These are phyloP conservation scores for Atherinomorus stipes DNA, from an alignment of 2,113 vertebrate genomes.

Conservation along the genomic window DNA sequence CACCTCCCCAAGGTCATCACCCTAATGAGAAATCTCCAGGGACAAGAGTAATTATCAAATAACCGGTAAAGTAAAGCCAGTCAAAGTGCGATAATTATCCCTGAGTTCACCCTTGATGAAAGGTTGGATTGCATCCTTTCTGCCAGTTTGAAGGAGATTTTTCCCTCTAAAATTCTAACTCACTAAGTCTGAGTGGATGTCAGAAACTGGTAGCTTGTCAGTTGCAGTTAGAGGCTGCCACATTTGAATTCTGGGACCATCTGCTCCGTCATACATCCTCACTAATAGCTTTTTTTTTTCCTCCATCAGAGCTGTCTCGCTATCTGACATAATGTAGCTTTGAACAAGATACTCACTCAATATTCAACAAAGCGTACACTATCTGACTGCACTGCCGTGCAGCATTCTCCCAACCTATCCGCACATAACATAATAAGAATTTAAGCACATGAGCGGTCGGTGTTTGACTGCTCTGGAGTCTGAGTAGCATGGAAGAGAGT, in stretches of 20 bases:
- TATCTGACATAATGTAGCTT: conserved; percentile 64
- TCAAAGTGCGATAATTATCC: conserved; percentile 64
- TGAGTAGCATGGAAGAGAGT: conserved; percentile 51
- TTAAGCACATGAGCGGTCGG: conserved; percentile 49
- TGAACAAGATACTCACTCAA: conserved; percentile 51
- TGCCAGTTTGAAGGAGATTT: not conserved
- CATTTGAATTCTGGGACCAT: conserved; percentile 68
- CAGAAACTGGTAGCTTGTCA: conserved; percentile 52
- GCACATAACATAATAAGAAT: conserved; percentile 45
- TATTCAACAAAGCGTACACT: conserved; percentile 49
- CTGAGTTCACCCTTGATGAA: conserved; percentile 60
- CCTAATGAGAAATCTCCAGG: conserved; percentile 77
- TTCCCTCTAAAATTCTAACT: not conserved
- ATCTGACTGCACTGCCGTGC: conserved; percentile 34
- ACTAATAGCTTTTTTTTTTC: conserved; percentile 56
- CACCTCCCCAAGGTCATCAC: conserved; percentile 78
- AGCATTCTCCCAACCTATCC: conserved; percentile 44
- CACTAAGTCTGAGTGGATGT: conserved; percentile 33
- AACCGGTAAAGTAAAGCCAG: conserved; percentile 59
- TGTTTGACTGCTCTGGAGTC: conserved; percentile 51
- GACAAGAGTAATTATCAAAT: conserved; percentile 78
- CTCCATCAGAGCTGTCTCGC: conserved; percentile 56
- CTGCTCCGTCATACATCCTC: conserved; percentile 65
- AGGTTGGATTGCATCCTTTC: conserved; percentile 50
- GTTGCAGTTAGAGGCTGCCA: conserved; percentile 52